Conservation (phyloP, 2,888 invertebrate genomes). For the Spialia ferax region DNA sequence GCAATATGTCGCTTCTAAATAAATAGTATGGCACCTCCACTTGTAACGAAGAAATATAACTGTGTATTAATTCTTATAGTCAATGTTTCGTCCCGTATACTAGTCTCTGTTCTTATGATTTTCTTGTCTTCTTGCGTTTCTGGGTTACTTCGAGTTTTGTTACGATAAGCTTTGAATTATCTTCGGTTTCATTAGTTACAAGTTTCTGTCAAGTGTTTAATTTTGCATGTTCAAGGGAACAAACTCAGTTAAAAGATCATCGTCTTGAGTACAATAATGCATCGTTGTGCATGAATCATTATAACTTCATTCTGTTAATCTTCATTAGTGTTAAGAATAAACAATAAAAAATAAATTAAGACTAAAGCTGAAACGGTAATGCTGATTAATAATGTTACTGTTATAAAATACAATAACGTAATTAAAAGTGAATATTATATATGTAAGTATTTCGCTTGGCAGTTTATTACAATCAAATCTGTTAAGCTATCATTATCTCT, state of each 20-base stretch:
- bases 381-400: slow-evolving; percentile 16
- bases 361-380: slow-evolving; percentile 11
- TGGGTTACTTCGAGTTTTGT: slow-evolving; percentile 29
- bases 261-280: slow-evolving; percentile 28
- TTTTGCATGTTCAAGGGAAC: slow-evolving; percentile 37
- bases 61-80: slow-evolving; percentile 39
- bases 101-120: slow-evolving; percentile 38
- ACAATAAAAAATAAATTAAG: slow-evolving; percentile 5
- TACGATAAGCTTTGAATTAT: slow-evolving; percentile 25
- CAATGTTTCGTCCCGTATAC: slow-evolving; percentile 39
- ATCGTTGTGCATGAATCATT: slow-evolving; percentile 40
- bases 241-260: slow-evolving; percentile 14
- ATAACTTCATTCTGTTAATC: slow-evolving; percentile 10
- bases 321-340: slow-evolving; percentile 29
- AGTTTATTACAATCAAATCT: slow-evolving; percentile 7
- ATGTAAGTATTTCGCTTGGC: slow-evolving; percentile 19
- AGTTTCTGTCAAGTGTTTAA: slow-evolving; percentile 38
- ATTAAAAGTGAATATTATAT: background rate
- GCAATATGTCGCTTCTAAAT: slow-evolving; percentile 31
- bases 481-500: slow-evolving; percentile 6
- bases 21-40: slow-evolving; percentile 31
- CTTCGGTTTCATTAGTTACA: slow-evolving; percentile 27
- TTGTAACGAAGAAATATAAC: slow-evolving; percentile 34
- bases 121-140: slow-evolving; percentile 28
- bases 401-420: background rate